Evolutionary conservation across 30 jellyfish, hydroid and myxozoan genomes (phyloP).

Genomic region (Catostylus mosaicus): DNA sequence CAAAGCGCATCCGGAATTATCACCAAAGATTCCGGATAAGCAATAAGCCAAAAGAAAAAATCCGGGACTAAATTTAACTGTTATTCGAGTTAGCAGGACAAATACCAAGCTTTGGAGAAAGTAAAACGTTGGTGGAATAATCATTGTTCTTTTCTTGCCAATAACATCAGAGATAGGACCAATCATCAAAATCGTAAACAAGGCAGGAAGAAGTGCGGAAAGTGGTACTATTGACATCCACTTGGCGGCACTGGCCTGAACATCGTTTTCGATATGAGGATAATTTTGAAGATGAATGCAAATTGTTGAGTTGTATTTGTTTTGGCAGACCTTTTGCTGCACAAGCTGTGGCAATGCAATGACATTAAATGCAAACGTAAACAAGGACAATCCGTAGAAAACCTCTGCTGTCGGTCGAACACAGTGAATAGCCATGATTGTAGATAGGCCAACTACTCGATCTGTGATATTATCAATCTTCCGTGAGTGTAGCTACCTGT

Average conservation of each 20-base stretch:
- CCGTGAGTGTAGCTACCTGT: no score
- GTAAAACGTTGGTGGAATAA: constrained; percentile 28
- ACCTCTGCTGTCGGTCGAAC: constrained; percentile 61
- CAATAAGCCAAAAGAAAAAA: constrained; percentile 30
- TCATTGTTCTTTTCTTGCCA: constrained; percentile 52
- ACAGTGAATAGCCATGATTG: constrained; percentile 26
- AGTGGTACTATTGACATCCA: constrained; percentile 66
- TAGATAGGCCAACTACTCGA: not conserved
- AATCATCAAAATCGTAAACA: constrained; percentile 37
- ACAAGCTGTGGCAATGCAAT: constrained; percentile 60
- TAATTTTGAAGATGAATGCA: constrained; percentile 15
- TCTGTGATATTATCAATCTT: no score
- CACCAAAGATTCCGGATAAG: constrained; percentile 63
- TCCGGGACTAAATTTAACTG: constrained; percentile 41
- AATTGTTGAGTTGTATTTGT: constrained; percentile 36
- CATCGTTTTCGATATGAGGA: constrained; percentile 26
- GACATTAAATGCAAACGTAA: constrained; percentile 29
- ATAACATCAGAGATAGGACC: constrained; percentile 74
- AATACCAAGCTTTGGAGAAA: constrained; percentile 41
- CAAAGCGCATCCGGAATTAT: constrained; percentile 37
- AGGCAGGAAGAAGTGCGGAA: constrained; percentile 58
- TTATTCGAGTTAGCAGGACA: constrained; percentile 4
- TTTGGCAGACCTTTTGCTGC: constrained; percentile 35
- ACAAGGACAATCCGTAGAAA: constrained; percentile 20
- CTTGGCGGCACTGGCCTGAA: constrained; percentile 51